Percentiles rank a stretch among this genome's conserved stretches.
Evolutionary conservation across 2,113 vertebrate genomes (phyloP).

Genomic region (Leucopsar rothschildi): DNA sequence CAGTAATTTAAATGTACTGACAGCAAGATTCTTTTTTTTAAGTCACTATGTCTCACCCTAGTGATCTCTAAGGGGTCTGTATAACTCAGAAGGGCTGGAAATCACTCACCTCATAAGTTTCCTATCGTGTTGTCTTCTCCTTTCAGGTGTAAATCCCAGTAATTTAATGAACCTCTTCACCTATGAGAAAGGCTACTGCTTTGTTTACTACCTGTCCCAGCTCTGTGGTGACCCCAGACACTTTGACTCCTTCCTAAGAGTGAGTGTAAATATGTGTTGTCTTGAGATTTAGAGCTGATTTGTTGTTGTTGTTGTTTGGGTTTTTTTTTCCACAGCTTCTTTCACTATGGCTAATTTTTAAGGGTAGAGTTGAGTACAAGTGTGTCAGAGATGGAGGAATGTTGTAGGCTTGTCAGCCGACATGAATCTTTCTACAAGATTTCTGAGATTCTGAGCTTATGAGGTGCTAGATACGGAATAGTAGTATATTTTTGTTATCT

Average conservation of each 20-base stretch:
- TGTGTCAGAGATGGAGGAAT: not conserved
- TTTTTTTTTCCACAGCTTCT: not conserved
- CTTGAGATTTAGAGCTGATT: not conserved
- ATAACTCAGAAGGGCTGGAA: not conserved
- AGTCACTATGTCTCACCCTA: not conserved
- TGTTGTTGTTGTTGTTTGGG: not conserved
- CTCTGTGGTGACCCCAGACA: conserved; percentile 85
- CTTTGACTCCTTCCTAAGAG: conserved; percentile 91
- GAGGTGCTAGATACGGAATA: not conserved
- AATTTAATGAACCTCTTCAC: conserved; percentile 98
- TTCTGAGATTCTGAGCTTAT: not conserved
- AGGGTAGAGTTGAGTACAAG: not conserved
- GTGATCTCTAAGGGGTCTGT: not conserved
- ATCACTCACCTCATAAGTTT: not conserved
- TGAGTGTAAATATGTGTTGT: conserved; percentile 49
- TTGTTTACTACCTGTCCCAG: conserved; percentile 92
- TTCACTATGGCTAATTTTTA: not conserved
- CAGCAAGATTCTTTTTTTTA: not conserved
- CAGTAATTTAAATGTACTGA: not conserved
- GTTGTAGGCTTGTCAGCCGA: not conserved
- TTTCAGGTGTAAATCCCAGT: conserved; percentile 92
- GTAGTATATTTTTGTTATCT: not conserved
- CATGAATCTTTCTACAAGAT: not conserved
- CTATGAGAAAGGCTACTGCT: conserved; percentile 98
- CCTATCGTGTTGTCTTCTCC: not conserved